Base-by-base conservation (phyloP, 2,888 invertebrate species). In the Lochmaea crataegi region DNA sequence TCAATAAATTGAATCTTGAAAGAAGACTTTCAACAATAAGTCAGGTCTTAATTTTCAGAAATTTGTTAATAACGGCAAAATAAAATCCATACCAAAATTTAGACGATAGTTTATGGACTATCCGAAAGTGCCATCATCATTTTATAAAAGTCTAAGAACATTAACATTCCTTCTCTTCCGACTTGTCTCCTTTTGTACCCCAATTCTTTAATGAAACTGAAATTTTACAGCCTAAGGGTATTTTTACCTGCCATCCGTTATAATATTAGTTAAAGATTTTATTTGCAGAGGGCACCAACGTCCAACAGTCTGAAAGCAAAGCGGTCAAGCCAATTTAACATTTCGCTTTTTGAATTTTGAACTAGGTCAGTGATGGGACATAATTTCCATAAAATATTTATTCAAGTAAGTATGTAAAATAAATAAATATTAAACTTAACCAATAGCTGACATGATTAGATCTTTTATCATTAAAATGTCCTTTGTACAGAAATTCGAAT, bases 161-260 rank as follows among this genome's bases (percentile, higher is more conserved):
- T 70, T 64, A 70, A 70, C 56, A 70, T 70, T 70, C 69, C 22
- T 56, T 63, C 57, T 48, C 64, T 45, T 70, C 45, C 32, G 38
- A 68, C 60, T 60, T 60, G 38, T 57, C 32, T 11, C 16, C 38
- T 32, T 60, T 38, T 16, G 14, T 26, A 58, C 67, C 67, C 61
- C 61, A 42, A 61, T 51, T 53, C 69, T 63, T 70, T 70, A 64
- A 70, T 70, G 69, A 64, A 65, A 70, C 64, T 16, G 70, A 53
- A 64, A 64, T 64, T 38, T 32, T 14, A 32, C 53, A 51, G 18
- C 41, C 61, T 22, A 70, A 65, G 64, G 70, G 64, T 64, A 61
- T 70, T 69, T 68, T 57, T 70, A 70, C 70, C 70, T 70, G 70
- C 64, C 18, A 60, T 60, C 68, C 68, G 45, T 53, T 53, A 53